Base-by-base conservation (phyloP, 2,797 vertebrate species). In the Caiman crocodilus region DNA sequence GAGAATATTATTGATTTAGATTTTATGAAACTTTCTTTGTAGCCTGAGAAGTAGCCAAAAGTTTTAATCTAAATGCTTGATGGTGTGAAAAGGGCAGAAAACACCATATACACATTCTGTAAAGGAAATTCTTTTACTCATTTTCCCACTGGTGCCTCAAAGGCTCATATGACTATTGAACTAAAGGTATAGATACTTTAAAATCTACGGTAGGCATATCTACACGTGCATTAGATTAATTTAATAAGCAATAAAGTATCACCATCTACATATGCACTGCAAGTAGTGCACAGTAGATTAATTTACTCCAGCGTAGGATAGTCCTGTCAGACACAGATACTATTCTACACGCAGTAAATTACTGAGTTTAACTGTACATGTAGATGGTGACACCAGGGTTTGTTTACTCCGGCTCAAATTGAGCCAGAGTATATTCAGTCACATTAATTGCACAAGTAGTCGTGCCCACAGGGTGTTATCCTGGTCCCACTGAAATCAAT, bases 31-130 rank as follows among this genome's bases (percentile, higher is more conserved):
- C 5, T 64, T 93, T 76, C 25, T 93, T 90, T 90, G 84, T 25
- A 60, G 76, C 63, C 88, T 75, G 83, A 93, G 94, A 94, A 79
- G 87, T 65, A 90, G 81, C n/a, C 21, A 76, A 25, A 82, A 81
- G 75, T 96, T 95, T 94, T 90, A 95, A 50, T 50, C 11, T 35
- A 35, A 93, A 93, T 77, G 65, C 76, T 93, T 63, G 79, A 20
- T 15, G 82, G 55, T 78, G 63, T 81, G 77, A 94, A 95, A 90
- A 32, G 85, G 82, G 91, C 18, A 88, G 90, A 81, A 50, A 94
- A 87, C 42, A 83, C 93, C 81, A 63, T 61, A 82, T 32, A 84
- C 78, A 93, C 93, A 96, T 11, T 35, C 71, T 74, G 50, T 11
- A 81, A 56, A 93, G 6, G 74, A 42, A 86, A 95, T 82, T 74